phyloP scores from a whole-genome alignment of 2,113 vertebrate species.

The Baryphthengus martii region DNA sequence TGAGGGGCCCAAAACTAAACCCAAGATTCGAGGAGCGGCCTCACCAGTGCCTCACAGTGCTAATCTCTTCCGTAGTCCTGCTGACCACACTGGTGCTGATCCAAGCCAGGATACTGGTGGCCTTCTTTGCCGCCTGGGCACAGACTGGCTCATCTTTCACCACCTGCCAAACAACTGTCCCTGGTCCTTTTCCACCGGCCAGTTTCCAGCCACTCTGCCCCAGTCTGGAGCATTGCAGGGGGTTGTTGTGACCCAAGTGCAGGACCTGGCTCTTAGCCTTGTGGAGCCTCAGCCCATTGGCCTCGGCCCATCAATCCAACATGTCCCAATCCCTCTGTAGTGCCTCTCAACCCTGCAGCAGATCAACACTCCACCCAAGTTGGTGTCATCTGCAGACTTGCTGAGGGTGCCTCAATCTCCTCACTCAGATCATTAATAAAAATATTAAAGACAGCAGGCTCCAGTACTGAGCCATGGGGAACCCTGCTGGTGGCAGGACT shows the following conservation, averaged over 20 bases:
- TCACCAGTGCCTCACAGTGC: too few species aligned
- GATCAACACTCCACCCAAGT: not conserved
- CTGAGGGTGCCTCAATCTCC: not conserved
- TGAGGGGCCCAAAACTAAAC: too few species aligned
- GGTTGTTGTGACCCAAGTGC: not conserved
- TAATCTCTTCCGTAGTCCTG: too few species aligned
- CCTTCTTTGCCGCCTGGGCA: too few species aligned
- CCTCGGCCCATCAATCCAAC: not conserved
- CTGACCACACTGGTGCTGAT: too few species aligned
- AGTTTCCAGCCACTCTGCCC: too few species aligned
- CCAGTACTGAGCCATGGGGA: not conserved
- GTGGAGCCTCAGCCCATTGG: not conserved
- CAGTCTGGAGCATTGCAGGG: not conserved
- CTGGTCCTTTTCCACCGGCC: too few species aligned
- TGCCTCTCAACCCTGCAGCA: not conserved
- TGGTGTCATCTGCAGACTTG: not conserved
- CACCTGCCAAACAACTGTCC: too few species aligned
- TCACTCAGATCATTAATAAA: not conserved
- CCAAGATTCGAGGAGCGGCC: too few species aligned
- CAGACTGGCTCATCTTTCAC: too few species aligned
- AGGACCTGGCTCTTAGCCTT: not conserved
- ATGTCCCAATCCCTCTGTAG: not conserved
- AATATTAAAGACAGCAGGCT: not conserved
- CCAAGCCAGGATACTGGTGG: too few species aligned
- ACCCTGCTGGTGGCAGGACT: not conserved